Percentiles rank a stretch among this genome's conserved stretches.
These are phyloP conservation scores for Ciconia stormi DNA, from an alignment of 2,113 vertebrate species.

Conservation along the genomic window DNA sequence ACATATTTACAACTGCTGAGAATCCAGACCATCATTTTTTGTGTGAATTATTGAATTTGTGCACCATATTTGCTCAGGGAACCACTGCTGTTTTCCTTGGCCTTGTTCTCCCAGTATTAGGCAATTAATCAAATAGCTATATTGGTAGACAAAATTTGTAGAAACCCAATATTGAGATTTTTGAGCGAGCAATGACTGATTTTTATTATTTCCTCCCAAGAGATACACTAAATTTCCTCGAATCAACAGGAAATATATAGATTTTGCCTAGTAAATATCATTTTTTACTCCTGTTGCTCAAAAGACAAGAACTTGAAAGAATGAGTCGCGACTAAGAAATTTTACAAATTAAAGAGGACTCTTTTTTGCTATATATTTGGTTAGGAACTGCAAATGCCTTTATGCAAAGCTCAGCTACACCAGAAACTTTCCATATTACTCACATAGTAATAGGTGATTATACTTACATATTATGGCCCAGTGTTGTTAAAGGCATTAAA, in stretches of 20 bases:
- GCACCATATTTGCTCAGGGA: background rate
- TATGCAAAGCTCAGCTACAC: background rate
- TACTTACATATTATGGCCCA: background rate
- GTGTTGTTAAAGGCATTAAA: background rate
- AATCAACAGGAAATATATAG: background rate
- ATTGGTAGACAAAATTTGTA: background rate
- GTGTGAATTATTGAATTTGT: background rate
- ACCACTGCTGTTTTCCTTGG: background rate
- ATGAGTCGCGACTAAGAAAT: background rate
- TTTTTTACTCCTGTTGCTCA: background rate
- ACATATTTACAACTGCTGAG: background rate
- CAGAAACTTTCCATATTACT: background rate
- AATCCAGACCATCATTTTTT: background rate
- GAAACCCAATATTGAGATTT: background rate
- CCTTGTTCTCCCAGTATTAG: background rate
- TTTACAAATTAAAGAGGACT: background rate
- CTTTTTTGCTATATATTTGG: background rate
- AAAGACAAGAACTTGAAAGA: background rate
- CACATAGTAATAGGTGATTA: background rate
- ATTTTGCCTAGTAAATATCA: background rate
- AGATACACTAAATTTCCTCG: background rate
- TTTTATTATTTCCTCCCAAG: background rate
- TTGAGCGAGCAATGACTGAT: background rate
- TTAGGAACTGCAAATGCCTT: background rate
- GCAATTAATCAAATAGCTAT: background rate